Base-by-base conservation (phyloP, 2,113 vertebrate genomes). In the Pteruthius melanotis region DNA sequence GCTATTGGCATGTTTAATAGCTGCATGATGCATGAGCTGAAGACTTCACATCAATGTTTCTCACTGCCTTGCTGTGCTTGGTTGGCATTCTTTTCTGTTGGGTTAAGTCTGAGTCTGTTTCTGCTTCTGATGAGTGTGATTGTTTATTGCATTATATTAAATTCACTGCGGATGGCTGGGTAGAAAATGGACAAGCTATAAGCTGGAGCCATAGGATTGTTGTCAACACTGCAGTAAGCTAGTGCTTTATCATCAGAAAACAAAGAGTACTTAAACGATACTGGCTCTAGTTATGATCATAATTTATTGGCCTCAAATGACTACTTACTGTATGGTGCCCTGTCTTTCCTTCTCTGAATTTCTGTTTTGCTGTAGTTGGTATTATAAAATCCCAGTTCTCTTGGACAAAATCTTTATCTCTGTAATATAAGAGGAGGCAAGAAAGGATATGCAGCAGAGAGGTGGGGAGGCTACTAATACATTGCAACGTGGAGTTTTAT, bases 231-330 rank as follows among this genome's bases (percentile, higher is more conserved):
- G 78, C 63, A 89, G 93, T 94, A 94, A 96, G 81, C 71, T 49
- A 64, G 71, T 56, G 49, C 92, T 97, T 96, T 95, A 97, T 97
- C 94, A 97, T 96, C 94, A 95, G 95, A 97, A 97, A 95, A 76
- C 78, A 93, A 97, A 96, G 72, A 96, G 92, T 90, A 89, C 93
- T 97, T 97, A 98, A 96, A 97, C 84, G 90, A 94, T 94, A 88
- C 90, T 75, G 77, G 89, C 91, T 93, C 66, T 64, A 89, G 78
- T 78, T 92, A 80, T 35, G 61, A 80, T 54, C 87, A 90, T 96
- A 96, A 97, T 94, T 97, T 96, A 97, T 91, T 57, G 60, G 76
- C 47, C 95, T 95, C 96, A 15, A 89, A 93, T 13, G 89, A 76
- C 76, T 85, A 56, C 52, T 91, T 70, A 56, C 57, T 64, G 20